These are phyloP conservation scores for Zosterops japonicus DNA, from an alignment of 2,113 vertebrate species.

Conservation along the genomic window DNA sequence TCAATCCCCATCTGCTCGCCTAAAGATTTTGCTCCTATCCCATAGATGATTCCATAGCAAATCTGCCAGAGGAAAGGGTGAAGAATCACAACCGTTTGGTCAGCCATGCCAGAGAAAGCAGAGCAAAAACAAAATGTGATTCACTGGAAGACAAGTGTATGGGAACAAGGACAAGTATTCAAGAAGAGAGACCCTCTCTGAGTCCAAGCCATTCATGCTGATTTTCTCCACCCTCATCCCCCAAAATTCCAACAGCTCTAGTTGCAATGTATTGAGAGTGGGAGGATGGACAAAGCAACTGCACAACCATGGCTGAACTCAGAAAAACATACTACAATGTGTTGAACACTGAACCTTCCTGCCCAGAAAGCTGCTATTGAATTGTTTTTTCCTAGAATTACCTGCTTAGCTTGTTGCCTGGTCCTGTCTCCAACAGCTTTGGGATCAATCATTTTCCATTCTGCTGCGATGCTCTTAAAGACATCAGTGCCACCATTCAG, in stretches of 20 bases:
- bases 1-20: conserved; percentile 95
- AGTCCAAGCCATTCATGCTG: neutral
- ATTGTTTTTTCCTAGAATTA: conserved; percentile 31
- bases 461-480: conserved; percentile 92
- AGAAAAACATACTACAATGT: neutral
- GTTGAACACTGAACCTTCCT: neutral
- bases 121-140: neutral
- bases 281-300: neutral
- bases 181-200: neutral
- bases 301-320: neutral
- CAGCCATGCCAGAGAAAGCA: neutral
- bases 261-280: fast-evolving
- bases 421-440: conserved; percentile 81
- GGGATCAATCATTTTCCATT: conserved; percentile 89
- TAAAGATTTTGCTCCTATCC: conserved; percentile 94
- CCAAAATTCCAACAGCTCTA: neutral
- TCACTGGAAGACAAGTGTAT: neutral
- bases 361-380: neutral
- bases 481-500: conserved; percentile 88
- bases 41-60: conserved; percentile 98
- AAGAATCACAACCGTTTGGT: neutral
- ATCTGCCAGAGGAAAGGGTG: conserved; percentile 78
- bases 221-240: neutral
- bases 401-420: conserved; percentile 97
- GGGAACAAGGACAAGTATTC: neutral